These are phyloP conservation scores for Apocrypta bakeri DNA, from an alignment of 1,140 invertebrate genomes.

Conservation along the genomic window DNA sequence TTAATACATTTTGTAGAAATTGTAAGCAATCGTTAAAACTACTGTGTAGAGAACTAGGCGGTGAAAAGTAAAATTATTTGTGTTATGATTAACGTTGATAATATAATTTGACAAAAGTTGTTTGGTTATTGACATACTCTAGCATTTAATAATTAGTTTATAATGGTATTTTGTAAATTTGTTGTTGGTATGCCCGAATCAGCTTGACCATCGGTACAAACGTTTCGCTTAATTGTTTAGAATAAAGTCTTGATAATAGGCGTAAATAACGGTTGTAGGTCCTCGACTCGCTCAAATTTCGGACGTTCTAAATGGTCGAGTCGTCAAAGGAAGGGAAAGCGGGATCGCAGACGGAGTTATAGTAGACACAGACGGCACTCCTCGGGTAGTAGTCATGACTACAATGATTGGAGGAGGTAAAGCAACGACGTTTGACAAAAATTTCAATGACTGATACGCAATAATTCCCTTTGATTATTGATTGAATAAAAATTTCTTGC, in stretches of 20 bases:
- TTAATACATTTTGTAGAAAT: too few species aligned
- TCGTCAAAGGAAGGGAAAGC: constrained; percentile 49
- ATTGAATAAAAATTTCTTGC: not conserved
- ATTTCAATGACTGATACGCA: constrained; percentile 25
- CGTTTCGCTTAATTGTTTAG: not conserved
- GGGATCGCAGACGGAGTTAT: constrained; percentile 54
- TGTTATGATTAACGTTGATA: too few species aligned
- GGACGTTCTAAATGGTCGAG: constrained; percentile 59
- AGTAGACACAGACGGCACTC: constrained; percentile 58
- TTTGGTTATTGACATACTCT: too few species aligned
- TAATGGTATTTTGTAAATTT: too few species aligned
- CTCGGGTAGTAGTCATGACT: constrained; percentile 52
- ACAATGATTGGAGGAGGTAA: constrained; percentile 63
- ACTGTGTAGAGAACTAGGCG: too few species aligned
- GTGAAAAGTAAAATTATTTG: too few species aligned
- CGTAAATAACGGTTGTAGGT: constrained; percentile 58
- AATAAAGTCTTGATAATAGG: constrained; percentile 5
- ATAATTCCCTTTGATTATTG: not conserved
- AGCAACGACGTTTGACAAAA: constrained; percentile 38
- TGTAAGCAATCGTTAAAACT: too few species aligned
- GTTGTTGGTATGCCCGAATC: too few species aligned
- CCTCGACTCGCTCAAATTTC: constrained; percentile 61
- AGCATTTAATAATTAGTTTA: too few species aligned
- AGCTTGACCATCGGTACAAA: not conserved
- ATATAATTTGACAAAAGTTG: too few species aligned